Evolutionary conservation across 1,140 invertebrate genomes (phyloP), one percentile per base, ranked within the genome.

Genomic region (Aporrectodea caliginosa): DNA sequence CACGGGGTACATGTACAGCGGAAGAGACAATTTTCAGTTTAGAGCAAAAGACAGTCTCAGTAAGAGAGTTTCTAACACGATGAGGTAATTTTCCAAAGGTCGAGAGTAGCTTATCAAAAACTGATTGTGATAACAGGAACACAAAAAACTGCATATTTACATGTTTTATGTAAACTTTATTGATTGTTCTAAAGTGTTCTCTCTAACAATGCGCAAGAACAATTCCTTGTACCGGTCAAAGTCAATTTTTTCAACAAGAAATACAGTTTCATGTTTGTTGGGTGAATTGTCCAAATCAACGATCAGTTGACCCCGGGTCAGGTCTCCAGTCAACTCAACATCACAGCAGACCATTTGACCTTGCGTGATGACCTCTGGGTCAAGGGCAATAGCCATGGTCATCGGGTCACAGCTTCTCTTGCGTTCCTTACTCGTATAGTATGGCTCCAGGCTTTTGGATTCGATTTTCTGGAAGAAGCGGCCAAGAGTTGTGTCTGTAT

Each of bases 241-340:
- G 30, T 74, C 77, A 35, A 73, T n/a, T 32, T 73, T 72, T n/a
- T 78, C n/a, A 27, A 72, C 30, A 29, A 78, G 29, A 12, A 16
- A 16, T 16, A 58, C 75, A 30, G 34, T 76, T 16, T 27, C 16
- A 16, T 32, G 12, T n/a, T 32, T n/a, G 1, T 22, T 58, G 2
- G 1, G 0, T 22, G 22, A 16, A 12, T 76, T 76, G 2, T 35
- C 35, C 77, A 58, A 78, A 68, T 78, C 77, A 22, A 78, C 77
- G 43, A 78, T 69, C 69, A 78, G 32, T 34, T 78, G 77, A 33
- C 77, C 77, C 32, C 77, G 29, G 69, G 77, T 78, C 22, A 32
- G 68, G 22, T n/a, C 14, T 1, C 77, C 77, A 22, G 29, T 35
- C 22, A 72, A 6, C 68, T 78, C 77, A 1, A 78, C 69, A 22